phyloP scores from a whole-genome alignment of 2,797 vertebrate genomes.

The Channa striata region DNA sequence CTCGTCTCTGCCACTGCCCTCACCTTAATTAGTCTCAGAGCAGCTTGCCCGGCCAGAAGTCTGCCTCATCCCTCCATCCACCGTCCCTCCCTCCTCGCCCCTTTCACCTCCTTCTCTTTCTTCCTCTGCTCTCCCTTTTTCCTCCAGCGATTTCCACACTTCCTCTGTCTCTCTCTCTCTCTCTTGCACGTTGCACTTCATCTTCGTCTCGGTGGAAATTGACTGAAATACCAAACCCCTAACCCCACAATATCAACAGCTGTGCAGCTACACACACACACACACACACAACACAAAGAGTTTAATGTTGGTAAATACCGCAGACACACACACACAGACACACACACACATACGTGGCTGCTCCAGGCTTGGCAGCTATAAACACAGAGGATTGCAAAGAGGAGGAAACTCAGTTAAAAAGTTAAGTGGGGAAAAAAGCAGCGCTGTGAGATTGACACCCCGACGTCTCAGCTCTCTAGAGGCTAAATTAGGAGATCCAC shows the following conservation, averaged over 20 bases:
- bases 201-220: conserved; percentile 78
- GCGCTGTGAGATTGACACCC: conserved; percentile 79
- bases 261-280: conserved; percentile 63
- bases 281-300: conserved; percentile 62
- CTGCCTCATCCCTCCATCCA: conserved; percentile 70
- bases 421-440: conserved; percentile 84
- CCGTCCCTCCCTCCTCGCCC: conserved; percentile 49
- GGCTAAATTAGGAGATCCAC: conserved; percentile 85
- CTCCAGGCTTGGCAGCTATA: conserved; percentile 83
- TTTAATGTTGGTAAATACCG: conserved; percentile 80
- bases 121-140: conserved; percentile 68
- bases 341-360: conserved; percentile 55
- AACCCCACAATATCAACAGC: conserved; percentile 82
- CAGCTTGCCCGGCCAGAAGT: conserved; percentile 76
- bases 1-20: conserved; percentile 83
- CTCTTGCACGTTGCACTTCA: conserved; percentile 52
- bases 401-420: conserved; percentile 84
- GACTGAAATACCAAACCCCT: conserved; percentile 82
- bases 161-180: conserved; percentile 66
- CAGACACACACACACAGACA: conserved; percentile 39
- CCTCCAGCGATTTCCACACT: conserved; percentile 79
- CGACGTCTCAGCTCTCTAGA: conserved; percentile 83
- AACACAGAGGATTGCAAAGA: conserved; percentile 82
- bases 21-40: conserved; percentile 89
- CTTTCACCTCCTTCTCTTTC: conserved; percentile 67